Evolutionary conservation across 2,113 vertebrate genomes (phyloP).

Genomic region (Carassius gibelio): DNA sequence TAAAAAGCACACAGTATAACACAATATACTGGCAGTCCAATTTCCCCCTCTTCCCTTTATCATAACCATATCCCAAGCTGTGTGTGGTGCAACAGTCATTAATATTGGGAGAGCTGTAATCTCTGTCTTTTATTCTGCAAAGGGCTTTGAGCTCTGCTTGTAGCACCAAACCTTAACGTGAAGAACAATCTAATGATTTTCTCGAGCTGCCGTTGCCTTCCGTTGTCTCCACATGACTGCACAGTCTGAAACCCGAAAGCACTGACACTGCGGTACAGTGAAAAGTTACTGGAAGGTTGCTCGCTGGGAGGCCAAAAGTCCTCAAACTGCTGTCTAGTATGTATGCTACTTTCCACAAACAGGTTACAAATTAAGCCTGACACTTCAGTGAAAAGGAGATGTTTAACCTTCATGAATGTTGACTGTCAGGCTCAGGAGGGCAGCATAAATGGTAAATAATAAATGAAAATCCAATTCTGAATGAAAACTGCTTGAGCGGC

Average conservation of each 20-base stretch:
- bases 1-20: neutral
- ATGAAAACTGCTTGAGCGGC: neutral
- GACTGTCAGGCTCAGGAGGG: neutral
- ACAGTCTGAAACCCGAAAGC: slow-evolving; percentile 41
- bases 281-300: slow-evolving; percentile 51
- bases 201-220: slow-evolving; percentile 31
- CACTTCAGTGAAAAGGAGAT: neutral
- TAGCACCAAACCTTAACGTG: slow-evolving; percentile 41
- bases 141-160: slow-evolving; percentile 18
- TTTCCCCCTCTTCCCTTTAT: slow-evolving; percentile 23
- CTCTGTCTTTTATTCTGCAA: slow-evolving; percentile 37
- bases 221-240: slow-evolving; percentile 47
- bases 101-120: slow-evolving; percentile 41
- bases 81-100: slow-evolving; percentile 41
- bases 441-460: neutral
- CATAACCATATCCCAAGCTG: slow-evolving; percentile 40
- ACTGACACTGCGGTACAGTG: slow-evolving; percentile 38
- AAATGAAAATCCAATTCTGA: neutral
- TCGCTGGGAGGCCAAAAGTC: slow-evolving; percentile 13
- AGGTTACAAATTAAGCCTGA: slow-evolving; percentile 18
- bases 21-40: slow-evolving; percentile 2
- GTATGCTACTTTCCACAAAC: neutral
- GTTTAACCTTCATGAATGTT: neutral
- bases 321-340: neutral
- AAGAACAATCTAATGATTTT: slow-evolving; percentile 54